Evolutionary conservation across 2,888 invertebrate species (phyloP), one percentile per base, ranked within the genome.

Genomic region (Monochamus alternatus): DNA sequence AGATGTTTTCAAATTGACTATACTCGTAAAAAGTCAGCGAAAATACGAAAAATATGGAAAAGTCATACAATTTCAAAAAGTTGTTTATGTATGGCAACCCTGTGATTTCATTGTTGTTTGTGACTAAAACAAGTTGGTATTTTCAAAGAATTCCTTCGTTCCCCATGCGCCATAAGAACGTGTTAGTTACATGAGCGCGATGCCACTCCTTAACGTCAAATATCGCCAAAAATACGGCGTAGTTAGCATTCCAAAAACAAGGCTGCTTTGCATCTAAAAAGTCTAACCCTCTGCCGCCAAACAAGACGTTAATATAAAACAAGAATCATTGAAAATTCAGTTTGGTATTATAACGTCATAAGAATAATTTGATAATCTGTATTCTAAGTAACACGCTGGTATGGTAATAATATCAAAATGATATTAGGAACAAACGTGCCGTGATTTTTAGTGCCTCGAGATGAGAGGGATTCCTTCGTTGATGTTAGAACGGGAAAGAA

Each of bases 361-460:
- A 75, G 81, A 83, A 85, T 87, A 87, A 87, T 87, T 85, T 84
- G 84, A 86, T 86, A 86, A 86, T 87, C 85, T 86, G 85, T 87
- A 87, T 87, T 87, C 87, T 78, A 81, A 84, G 82, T 82, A 81
- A 84, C 84, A 84, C 84, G 83, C 85, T 86, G 86, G 87, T 87
- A 87, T 87, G 86, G 87, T 88, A 87, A 87, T 88, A 86, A 87
- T 87, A 87, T 85, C 86, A 86, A 86, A 87, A 86, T 86, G 85
- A 86, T 86, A 86, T 86, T 86, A 87, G 84, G 83, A 79, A 82
- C 77, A 82, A 81, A 87, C 87, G 87, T 86, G 87, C 82, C 72
- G 64, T 73, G 84, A 84, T 82, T 82, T 66, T 75, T 73, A 76
- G 76, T 74, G 70, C 60, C 59, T 47, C 10, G 47, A 75, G 84